Evolutionary conservation across 2,113 vertebrate species (phyloP), one percentile per base, ranked within the genome.

Genomic region (Motacilla tschutschensis): DNA sequence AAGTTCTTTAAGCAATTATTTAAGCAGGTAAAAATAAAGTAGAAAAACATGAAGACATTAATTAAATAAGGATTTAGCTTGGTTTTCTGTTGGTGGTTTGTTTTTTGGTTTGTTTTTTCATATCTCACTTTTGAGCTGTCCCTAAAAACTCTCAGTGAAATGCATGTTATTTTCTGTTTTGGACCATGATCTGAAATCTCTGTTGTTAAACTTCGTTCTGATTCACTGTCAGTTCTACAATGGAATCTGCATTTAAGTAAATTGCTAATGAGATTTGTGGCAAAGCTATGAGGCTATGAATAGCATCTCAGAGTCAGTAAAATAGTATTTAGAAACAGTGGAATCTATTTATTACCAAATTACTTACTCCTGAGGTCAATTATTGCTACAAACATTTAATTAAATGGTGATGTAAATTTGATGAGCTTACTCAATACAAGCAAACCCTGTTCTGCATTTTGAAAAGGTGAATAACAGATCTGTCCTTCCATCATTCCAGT

Each of bases 331-430:
- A 79, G 46, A 82, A 91, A 83, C 10, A 73, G 62, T 54, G 15
- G 82, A 88, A 92, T 85, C 36, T 85, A 82, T 79, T 95, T 94
- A 91, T 89, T 88, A 77, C 35, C 75, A 85, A 79, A 90, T 92
- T 58, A 87, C 55, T 65, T 92, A 85, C 47, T 91, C 53, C 58
- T 94, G 66, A 92, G 70, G 90, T 94, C 91, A 95, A 77, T 82
- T 85, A 89, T 79, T 92, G 62, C 73, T 91, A 82, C 78, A 82
- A 80, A 54, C 63, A 76, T 91, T 87, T 93, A 91, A 63, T 83
- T 91, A 93, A 92, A 83, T 58, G 60, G 10, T 28, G 84, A 91
- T 94, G 71, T 70, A 86, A 85, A 91, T 94, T 91, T 93, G 92
- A 95, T 89, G 60, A 95, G 78, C 26, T 60, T 76, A 50, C 44